These are phyloP conservation scores for Notarius quadriscutis DNA, from an alignment of 2,113 vertebrate species.

Conservation along the genomic window DNA sequence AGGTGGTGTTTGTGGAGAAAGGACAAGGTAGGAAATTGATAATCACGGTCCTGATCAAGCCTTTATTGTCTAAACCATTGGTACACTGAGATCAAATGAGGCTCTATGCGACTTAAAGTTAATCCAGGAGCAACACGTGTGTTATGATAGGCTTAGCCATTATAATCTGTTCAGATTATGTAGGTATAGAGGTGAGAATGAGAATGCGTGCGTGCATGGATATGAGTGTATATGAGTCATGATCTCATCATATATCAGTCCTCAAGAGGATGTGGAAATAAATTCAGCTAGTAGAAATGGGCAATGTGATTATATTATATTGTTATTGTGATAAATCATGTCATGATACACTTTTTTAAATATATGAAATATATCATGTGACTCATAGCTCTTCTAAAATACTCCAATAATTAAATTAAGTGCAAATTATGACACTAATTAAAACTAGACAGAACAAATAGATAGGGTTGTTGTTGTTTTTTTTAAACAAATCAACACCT, in stretches of 20 bases:
- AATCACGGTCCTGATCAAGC: background rate
- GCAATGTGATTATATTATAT: background rate
- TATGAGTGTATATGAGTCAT: background rate
- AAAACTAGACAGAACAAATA: background rate
- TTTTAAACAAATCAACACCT: background rate
- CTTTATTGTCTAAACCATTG: background rate
- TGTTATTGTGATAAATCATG: background rate
- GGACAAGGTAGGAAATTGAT: constrained; percentile 82
- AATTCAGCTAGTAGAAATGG: background rate
- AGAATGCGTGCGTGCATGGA: background rate
- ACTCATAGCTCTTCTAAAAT: background rate
- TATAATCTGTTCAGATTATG: background rate
- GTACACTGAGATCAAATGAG: background rate
- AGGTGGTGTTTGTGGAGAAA: constrained; percentile 97
- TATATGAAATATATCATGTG: background rate
- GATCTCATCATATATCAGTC: background rate
- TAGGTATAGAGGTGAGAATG: background rate
- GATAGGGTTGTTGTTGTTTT: background rate
- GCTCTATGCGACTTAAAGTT: background rate
- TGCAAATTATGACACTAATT: background rate
- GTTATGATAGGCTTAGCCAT: background rate
- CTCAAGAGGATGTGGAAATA: background rate
- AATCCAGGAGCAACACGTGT: background rate
- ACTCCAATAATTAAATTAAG: background rate
- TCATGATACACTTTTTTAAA: background rate